A percentile compares a stretch with the other conserved stretches of the same genome.
phyloP scores from a whole-genome alignment of 2,797 vertebrate genomes.

The Microctenopoma lineatum region DNA sequence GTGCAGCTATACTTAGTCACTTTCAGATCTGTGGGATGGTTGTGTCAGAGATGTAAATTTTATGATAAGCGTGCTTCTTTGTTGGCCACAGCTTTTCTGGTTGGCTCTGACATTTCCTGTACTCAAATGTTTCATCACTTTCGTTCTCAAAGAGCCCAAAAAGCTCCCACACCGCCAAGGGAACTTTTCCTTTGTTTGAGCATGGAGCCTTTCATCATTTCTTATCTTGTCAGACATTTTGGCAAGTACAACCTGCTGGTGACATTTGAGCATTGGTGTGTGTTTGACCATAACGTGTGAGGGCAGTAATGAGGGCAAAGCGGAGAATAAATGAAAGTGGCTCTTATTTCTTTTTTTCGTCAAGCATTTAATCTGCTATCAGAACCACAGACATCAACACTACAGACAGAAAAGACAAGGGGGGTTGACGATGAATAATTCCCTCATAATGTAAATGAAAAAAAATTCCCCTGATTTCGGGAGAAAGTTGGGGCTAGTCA shows the following conservation, averaged over 20 bases:
- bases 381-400: slow-evolving; percentile 44
- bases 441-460: slow-evolving; percentile 42
- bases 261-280: slow-evolving; percentile 55
- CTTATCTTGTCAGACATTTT: slow-evolving; percentile 68
- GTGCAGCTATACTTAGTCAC: slow-evolving; percentile 8
- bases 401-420: slow-evolving; percentile 34
- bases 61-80: slow-evolving; percentile 45
- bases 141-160: slow-evolving; percentile 51
- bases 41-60: slow-evolving; percentile 30
- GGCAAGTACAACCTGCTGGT: slow-evolving; percentile 63
- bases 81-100: slow-evolving; percentile 40
- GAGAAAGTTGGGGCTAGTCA: slow-evolving; percentile 37
- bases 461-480: slow-evolving; percentile 24
- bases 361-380: slow-evolving; percentile 44
- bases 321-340: slow-evolving; percentile 54
- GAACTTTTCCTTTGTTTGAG: slow-evolving; percentile 71
- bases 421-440: slow-evolving; percentile 45
- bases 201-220: slow-evolving; percentile 66
- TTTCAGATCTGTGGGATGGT: slow-evolving; percentile 31
- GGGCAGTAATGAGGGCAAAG: slow-evolving; percentile 66
- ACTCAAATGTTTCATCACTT: slow-evolving; percentile 71
- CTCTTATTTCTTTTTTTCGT: not conserved
- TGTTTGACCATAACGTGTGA: slow-evolving; percentile 63
- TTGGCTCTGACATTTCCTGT: slow-evolving; percentile 57
- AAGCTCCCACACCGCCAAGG: slow-evolving; percentile 54